A percentile compares a stretch with the other conserved stretches of the same genome.
These are phyloP conservation scores for Amphiura filiformis DNA, from an alignment of 35 echinoderm and acorn worm species.

Conservation along the genomic window DNA sequence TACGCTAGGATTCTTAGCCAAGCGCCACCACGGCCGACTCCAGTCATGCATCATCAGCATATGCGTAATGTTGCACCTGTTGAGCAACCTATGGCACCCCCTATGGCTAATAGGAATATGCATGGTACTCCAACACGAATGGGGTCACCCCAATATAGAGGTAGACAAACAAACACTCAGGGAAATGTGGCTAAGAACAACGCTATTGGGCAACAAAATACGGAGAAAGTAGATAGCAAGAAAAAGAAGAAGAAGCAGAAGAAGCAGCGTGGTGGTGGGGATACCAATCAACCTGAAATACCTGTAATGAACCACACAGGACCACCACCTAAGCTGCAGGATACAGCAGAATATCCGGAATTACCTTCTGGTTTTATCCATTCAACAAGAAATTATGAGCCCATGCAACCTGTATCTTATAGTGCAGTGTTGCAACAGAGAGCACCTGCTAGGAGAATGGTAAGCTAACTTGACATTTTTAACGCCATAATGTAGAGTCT, in stretches of 20 bases:
- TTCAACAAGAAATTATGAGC: not conserved
- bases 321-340: slow-evolving; percentile 47
- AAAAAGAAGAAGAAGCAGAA: slow-evolving; percentile 53
- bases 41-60: not conserved
- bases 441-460: not conserved
- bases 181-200: not conserved
- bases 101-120: slow-evolving; percentile 11
- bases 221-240: not conserved
- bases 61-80: not conserved
- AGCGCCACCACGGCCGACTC: slow-evolving; percentile 2
- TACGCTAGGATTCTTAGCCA: slow-evolving; percentile 41
- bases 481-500: not conserved
- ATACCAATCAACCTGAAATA: slow-evolving; percentile 5
- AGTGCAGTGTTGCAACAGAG: slow-evolving; percentile 48
- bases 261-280: slow-evolving; percentile 14
- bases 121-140: not conserved
- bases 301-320: not conserved
- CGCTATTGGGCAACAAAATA: not conserved
- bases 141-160: slow-evolving; percentile 4
- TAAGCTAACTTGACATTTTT: too few relatives aligned
- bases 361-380: slow-evolving; percentile 22
- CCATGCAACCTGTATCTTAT: slow-evolving; percentile 31
- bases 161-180: slow-evolving; percentile 9
- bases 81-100: not conserved
- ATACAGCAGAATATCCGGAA: slow-evolving; percentile 78